Evolutionary conservation across 1,140 invertebrate species (phyloP).

Genomic region (Eueides isabella): DNA sequence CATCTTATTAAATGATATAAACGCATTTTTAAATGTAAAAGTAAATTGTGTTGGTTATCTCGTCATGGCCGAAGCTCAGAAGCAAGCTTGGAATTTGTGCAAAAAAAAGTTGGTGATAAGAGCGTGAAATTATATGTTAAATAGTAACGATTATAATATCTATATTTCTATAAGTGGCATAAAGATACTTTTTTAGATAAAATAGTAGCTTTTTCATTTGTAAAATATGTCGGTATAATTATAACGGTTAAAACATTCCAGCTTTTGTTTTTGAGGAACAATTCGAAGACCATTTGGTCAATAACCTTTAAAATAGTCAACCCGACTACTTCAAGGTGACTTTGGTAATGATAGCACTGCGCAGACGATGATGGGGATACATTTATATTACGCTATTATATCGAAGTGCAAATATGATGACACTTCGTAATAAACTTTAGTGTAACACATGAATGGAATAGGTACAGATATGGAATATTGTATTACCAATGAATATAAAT

Average conservation of each 20-base stretch:
- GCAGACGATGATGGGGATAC: slow-evolving; percentile 46
- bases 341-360: slow-evolving; percentile 52
- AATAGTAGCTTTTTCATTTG: no score
- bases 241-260: slow-evolving; percentile 18
- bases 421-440: background rate
- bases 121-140: background rate
- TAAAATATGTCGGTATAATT: no score
- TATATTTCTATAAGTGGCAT: no score
- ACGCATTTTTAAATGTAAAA: background rate
- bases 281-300: slow-evolving; percentile 51
- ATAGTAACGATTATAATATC: no score
- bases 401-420: slow-evolving; percentile 19
- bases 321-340: slow-evolving; percentile 54
- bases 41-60: background rate
- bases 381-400: slow-evolving; percentile 16
- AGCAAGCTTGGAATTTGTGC: background rate
- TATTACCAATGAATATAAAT: no score
- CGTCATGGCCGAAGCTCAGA: background rate
- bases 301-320: slow-evolving; percentile 49
- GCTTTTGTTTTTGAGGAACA: slow-evolving; percentile 23
- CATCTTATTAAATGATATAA: background rate
- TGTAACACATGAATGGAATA: background rate
- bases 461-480: no score
- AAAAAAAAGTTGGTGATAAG: background rate
- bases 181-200: no score